A percentile compares a stretch with the other conserved stretches of the same genome.
Evolutionary conservation across 2,888 invertebrate species (phyloP).

Genomic region (Tridacna gigas): DNA sequence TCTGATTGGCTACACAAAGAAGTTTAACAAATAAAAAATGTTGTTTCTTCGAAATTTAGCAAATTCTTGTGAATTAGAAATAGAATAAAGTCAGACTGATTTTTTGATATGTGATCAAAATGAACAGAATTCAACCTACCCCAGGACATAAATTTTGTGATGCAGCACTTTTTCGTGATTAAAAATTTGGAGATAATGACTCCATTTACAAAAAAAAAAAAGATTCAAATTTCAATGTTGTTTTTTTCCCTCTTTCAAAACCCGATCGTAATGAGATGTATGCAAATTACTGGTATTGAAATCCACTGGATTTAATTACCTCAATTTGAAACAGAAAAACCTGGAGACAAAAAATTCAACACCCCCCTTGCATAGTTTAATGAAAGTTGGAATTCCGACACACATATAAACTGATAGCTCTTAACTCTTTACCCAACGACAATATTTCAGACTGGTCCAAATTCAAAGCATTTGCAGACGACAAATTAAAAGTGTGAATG

Average conservation of each 20-base stretch:
- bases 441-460: no score
- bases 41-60: no score
- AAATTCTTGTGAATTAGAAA: no score
- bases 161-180: constrained; percentile 62
- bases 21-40: no score
- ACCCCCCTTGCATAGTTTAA: constrained; percentile 38
- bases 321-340: constrained; percentile 37
- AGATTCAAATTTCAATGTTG: constrained; percentile 48
- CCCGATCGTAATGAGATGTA: constrained; percentile 34
- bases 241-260: constrained; percentile 33
- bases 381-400: constrained; percentile 51
- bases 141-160: constrained; percentile 42
- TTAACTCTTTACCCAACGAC: no score
- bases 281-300: constrained; percentile 47
- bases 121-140: no score
- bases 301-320: constrained; percentile 47
- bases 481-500: no score
- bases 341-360: constrained; percentile 33
- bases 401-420: constrained; percentile 44
- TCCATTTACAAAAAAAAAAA: constrained; percentile 46
- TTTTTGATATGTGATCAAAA: no score
- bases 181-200: constrained; percentile 44
- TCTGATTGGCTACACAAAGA: no score
- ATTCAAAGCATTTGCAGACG: no score
- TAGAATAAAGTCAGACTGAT: no score